Base-by-base conservation (phyloP, 2,797 vertebrate genomes). In the Peromyscus eremicus region DNA sequence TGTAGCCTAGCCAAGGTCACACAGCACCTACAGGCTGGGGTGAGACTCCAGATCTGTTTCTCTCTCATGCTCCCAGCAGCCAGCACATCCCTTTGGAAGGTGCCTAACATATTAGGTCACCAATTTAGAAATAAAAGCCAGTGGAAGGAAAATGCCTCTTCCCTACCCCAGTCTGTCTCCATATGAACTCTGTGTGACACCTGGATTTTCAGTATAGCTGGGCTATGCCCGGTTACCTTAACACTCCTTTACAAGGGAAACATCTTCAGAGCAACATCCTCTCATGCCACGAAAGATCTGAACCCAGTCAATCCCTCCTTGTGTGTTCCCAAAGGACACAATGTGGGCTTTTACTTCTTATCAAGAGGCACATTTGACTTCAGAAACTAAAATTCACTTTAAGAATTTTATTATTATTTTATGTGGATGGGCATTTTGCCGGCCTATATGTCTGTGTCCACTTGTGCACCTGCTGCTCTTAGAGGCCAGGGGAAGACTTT, bases 51-150 rank as follows among this genome's bases (percentile, higher is more conserved):
- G 80, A 5, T 77, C 25, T 43, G 10, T 27, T 82, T 32, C 5
- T 8, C 16, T 66, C 68, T 57, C 75, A 52, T 81, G 5, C 3
- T 46, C 37, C 40, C 1, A 2, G 68, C 73, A 88, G 89, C 62
- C 52, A 92, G 90, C 37, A 95, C 25, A 49, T 7, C 83, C 62
- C 71, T 43, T 86, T 62, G 60, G 79, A 94, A 92, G 75, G 46
- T 5, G 83, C 43, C 16, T 49, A 34, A 23, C 34, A 32, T 4
- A 34, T 80, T 91, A 76, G 86, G 75, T 40, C 10, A 49, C 68
- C 32, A n/a, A 64, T 52, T 81, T n/a, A 62, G 76, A 90, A 87
- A 94, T 43, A 77, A 60, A 81, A 55, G 43, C 40, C 64, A 37
- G 21, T 34, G 62, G 82, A 94, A 89, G 57, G 32, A 40, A 95